Base-by-base conservation (phyloP, 2,113 vertebrate genomes). In the Reinhardtius hippoglossoides region DNA sequence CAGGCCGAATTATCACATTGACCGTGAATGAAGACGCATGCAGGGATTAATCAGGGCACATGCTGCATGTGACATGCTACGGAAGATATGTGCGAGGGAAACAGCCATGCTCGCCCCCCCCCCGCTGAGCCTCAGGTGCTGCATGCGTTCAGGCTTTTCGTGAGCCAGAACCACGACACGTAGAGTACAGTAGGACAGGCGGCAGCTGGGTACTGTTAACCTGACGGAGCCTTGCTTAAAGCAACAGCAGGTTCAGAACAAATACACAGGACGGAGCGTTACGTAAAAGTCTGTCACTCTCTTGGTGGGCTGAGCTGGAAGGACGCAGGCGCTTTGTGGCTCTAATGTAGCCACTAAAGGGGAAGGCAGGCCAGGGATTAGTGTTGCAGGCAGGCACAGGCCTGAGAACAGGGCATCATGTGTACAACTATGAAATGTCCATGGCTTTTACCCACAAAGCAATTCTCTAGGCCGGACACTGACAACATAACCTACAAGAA, bases 211-310 rank as follows among this genome's bases (percentile, higher is more conserved):
- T 52, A 44, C 80, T 42, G 72, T 80, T 87, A 86, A 88, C 91
- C 87, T 69, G 70, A 50, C 44, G 83, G 81, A 88, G 61, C 59
- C 26, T 64, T 20, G 42, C 79, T 88, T 67, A 73, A 72, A 89
- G 86, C 80, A 72, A 82, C 80, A 89, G 87, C 85, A 77, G 82
- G 84, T 89, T 89, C 67, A 69, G 68, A 85, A 83, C 76, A 76
- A 82, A 91, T 73, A 85, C 78, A 87, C 74, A 26, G 78, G 83
- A 84, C 88, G 48, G 72, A 87, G 76, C 71, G 35, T 93, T 93
- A 91, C 78, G 80, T 93, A 92, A 93, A 93, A 72, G 82, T 91
- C 82, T 90, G 88, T 84, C 76, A 72, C 70, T 79, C 76, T 87
- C 74, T 74, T 67, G 82, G 85, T 74, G 82, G 74, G 80, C 83